Conservation (phyloP, 2,113 vertebrate genomes). For the Aramus guarauna region DNA sequence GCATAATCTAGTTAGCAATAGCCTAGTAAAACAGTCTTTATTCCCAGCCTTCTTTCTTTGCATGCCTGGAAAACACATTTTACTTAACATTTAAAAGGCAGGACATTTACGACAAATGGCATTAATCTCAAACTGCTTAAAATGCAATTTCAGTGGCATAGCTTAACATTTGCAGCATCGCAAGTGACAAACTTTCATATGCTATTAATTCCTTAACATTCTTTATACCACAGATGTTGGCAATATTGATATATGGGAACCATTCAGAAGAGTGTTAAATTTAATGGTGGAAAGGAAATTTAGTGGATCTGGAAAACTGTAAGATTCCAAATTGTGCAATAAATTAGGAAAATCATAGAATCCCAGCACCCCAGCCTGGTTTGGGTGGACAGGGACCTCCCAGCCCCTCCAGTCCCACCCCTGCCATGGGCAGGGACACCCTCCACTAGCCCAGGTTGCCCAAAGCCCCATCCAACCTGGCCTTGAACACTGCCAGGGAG, state of each 20-base stretch:
- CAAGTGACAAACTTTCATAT: conserved; percentile 17
- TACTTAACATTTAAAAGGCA: background rate
- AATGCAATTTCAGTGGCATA: background rate
- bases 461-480: too few relatives aligned
- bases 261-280: background rate
- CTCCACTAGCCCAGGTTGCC: too few relatives aligned
- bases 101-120: background rate
- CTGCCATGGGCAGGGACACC: too few relatives aligned
- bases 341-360: background rate
- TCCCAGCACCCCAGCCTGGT: too few relatives aligned
- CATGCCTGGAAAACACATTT: background rate
- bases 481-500: too few relatives aligned
- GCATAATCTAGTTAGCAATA: background rate
- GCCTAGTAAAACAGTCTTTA: background rate
- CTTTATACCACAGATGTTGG: background rate
- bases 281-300: background rate
- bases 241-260: background rate
- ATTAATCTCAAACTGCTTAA: conserved; percentile 9
- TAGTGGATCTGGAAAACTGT: background rate
- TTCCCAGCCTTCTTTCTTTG: background rate
- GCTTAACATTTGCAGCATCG: background rate
- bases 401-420: too few relatives aligned
- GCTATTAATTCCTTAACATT: background rate
- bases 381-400: too few relatives aligned
- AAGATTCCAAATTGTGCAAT: background rate